Conservation (phyloP, 1,140 invertebrate species). For the Musca vetustissima region DNA sequence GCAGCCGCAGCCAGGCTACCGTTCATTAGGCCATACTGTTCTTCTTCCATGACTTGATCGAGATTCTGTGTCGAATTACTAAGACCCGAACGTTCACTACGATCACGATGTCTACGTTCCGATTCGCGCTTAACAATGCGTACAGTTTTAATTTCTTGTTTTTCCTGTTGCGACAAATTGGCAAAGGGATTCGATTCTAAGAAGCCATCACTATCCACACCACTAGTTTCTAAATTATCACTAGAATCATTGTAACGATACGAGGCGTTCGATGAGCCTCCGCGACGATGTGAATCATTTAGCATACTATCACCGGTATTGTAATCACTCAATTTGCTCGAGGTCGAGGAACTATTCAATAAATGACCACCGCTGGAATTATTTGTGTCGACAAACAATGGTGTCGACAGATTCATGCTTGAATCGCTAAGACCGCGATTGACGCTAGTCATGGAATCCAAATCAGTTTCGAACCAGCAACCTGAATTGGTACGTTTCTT, state of each 20-base stretch:
- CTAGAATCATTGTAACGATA: slow-evolving; percentile 47
- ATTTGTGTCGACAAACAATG: slow-evolving; percentile 60
- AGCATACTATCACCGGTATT: slow-evolving; percentile 30
- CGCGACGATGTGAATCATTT: slow-evolving; percentile 22
- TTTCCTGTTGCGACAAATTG: slow-evolving; percentile 77
- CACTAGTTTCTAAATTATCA: slow-evolving; percentile 49
- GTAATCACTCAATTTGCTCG: slow-evolving; percentile 44
- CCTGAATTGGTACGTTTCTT: slow-evolving; percentile 58
- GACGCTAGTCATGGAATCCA: slow-evolving; percentile 69
- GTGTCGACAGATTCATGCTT: slow-evolving; percentile 50
- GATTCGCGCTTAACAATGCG: slow-evolving; percentile 90
- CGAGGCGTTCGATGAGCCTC: not conserved
- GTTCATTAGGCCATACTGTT: slow-evolving; percentile 35
- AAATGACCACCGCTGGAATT: slow-evolving; percentile 24
- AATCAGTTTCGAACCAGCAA: slow-evolving; percentile 86
- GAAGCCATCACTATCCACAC: slow-evolving; percentile 58
- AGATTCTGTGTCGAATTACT: slow-evolving; percentile 55
- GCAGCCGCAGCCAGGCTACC: slow-evolving; percentile 33
- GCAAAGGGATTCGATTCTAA: slow-evolving; percentile 61
- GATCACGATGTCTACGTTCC: slow-evolving; percentile 77
- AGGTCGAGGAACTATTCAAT: slow-evolving; percentile 21
- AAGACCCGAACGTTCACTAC: slow-evolving; percentile 57
- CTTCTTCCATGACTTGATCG: slow-evolving; percentile 61
- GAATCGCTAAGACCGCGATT: slow-evolving; percentile 44
- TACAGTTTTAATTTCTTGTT: slow-evolving; percentile 88